Base-by-base conservation (phyloP, 2,888 invertebrate species). In the Drosophila demipolita region DNA sequence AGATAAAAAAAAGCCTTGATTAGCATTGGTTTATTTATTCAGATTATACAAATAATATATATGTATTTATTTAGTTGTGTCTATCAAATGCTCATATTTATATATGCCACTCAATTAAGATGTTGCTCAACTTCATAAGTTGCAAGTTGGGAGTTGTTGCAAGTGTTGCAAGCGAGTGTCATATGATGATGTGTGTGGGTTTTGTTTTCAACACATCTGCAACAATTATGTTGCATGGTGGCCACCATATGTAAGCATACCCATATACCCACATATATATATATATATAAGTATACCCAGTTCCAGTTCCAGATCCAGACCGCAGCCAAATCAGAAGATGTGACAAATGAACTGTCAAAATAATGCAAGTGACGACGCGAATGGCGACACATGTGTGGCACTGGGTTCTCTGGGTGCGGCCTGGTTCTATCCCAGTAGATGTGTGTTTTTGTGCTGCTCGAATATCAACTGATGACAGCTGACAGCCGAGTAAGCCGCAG, bases 261-360 rank as follows among this genome's bases (percentile, higher is more conserved):
- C 62, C 64, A 42, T 36, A 61, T 57, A 40, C 38, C n/a, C 9
- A 36, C 7, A 38, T 12, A 1, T 15, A 9, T 57, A 29, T 12
- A 40, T 7, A 9, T n/a, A n/a, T 15, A 26, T 15, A 26, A 2
- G 2, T 32, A 9, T 29, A 54, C 48, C 48, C 63, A 60, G 67
- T 52, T 63, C 40, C 74, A 62, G 76, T 71, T 63, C 73, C 63
- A 60, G 67, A 55, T 63, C 33, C 74, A 62, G 76, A 73, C 65
- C 73, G 67, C 77, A 71, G 75, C 70, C 83, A 86, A 85, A 85
- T 85, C 85, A 89, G 69, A 75, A 80, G 85, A 78, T 74, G 80
- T 85, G 85, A 85, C 85, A 85, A 85, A 85, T 85, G 85, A 85
- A 85, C 88, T 85, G 89, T 85, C 85, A 89, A 80, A 85, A 85